A percentile compares a stretch with the other conserved stretches of the same genome.
Evolutionary conservation across 2,113 vertebrate genomes (phyloP).

Genomic region (Tachuris rubrigastra): DNA sequence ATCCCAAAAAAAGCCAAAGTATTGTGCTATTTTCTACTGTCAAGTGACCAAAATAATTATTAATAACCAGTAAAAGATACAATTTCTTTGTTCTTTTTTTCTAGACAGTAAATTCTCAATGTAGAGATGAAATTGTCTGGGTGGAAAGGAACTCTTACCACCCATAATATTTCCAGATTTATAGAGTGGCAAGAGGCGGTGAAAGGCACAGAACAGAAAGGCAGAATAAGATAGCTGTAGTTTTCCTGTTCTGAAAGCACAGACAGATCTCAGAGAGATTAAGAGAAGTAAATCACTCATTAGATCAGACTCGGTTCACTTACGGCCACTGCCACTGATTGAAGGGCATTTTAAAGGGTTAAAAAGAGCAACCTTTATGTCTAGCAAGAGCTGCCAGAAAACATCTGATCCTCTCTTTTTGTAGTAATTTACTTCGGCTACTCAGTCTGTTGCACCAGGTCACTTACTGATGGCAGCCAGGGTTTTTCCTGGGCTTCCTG

Average conservation of each 20-base stretch:
- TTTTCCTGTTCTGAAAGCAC: not conserved
- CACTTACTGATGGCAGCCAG: not conserved
- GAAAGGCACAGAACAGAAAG: not conserved
- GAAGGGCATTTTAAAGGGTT: conserved; percentile 1
- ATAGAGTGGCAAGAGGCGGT: not conserved
- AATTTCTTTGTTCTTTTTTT: not conserved
- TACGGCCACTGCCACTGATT: not conserved
- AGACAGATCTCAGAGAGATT: not conserved
- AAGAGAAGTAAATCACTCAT: not conserved
- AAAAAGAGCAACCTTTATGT: not conserved
- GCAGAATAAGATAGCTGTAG: not conserved
- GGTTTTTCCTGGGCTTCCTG: not conserved
- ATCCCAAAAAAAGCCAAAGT: not conserved
- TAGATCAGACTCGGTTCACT: not conserved
- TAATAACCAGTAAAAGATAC: not conserved
- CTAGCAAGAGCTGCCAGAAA: not conserved
- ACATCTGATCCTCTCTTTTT: not conserved
- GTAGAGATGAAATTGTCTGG: not conserved
- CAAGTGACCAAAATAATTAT: not conserved
- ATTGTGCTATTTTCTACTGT: not conserved
- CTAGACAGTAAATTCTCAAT: not conserved
- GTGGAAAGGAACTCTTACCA: not conserved
- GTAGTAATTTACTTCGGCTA: not conserved
- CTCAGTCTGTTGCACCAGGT: not conserved
- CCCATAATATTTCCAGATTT: not conserved